Evolutionary conservation across 2,113 vertebrate species (phyloP), one percentile per base, ranked within the genome.

Genomic region (Datnioides undecimradiatus): DNA sequence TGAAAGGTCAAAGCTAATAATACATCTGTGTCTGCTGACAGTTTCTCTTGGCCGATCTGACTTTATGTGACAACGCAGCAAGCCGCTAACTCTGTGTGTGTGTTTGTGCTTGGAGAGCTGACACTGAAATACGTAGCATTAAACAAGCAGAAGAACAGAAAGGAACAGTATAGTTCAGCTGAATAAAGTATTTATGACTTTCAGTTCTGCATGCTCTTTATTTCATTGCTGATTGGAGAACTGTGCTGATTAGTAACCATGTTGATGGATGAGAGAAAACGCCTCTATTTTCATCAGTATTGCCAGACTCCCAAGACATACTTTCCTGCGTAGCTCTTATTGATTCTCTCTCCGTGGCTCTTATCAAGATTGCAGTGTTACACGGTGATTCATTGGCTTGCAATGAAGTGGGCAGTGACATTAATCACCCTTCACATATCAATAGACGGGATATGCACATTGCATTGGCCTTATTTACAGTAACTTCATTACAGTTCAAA

Each of bases 351-450:
- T 88, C 84, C 76, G 76, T 86, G 84, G 91, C 93, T 93, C 86
- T 93, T 93, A 93, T 92, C 90, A 90, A 93, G 92, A 93, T 93
- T 94, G 90, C 85, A 90, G 73, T 72, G 82, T 90, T 86, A 86
- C 85, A 64, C 54, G 5, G 65, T 89, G 90, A 90, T 91, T 91
- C 86, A 94, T 91, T 90, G 73, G 70, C 79, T 88, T 33, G 72
- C 83, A 84, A 34, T 87, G 80, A 89, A 90, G 83, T 86, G 66
- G 85, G 73, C 82, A 78, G 65, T 83, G 83, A 74, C 87, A 93
- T 92, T 91, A 93, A 94, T 94, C 90, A 94, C 73, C 69, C 70
- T 55, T 85, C 80, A 88, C 80, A 59, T 88, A 89, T 91, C 88
- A 90, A 86, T 90, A 86, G 73, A 75, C 67, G 52, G 82, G 63